These are phyloP conservation scores for Gerris lacustris DNA, from an alignment of 2,888 invertebrate genomes.

Conservation along the genomic window DNA sequence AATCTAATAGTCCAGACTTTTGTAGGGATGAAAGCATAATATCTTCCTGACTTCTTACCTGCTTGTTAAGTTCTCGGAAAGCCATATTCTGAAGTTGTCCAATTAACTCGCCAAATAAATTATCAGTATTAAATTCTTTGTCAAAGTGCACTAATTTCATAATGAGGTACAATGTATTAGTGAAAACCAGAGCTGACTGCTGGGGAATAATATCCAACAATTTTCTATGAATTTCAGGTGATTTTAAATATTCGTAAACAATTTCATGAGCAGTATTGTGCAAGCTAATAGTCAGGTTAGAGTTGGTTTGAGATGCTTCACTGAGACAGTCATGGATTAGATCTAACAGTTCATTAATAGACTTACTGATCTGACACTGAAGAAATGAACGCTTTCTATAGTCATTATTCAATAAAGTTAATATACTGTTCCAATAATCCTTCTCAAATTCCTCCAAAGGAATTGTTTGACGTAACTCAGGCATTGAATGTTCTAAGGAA, in stretches of 20 bases:
- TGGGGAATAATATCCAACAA: conserved; percentile 74
- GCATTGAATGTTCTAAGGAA: neutral
- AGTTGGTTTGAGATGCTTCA: neutral
- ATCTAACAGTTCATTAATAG: neutral
- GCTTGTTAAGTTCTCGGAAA: neutral
- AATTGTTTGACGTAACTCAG: neutral
- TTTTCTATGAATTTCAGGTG: conserved; percentile 63
- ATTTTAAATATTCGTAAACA: conserved; percentile 5
- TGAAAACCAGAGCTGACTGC: conserved; percentile 45
- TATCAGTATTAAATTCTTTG: neutral
- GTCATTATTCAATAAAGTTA: neutral
- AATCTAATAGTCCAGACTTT: conserved; percentile 35
- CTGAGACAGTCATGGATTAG: neutral
- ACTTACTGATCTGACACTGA: neutral
- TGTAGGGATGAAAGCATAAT: neutral
- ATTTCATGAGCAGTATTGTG: neutral
- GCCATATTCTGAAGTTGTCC: neutral
- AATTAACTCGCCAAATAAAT: neutral
- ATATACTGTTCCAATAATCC: neutral
- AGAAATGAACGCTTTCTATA: neutral
- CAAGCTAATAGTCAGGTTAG: neutral
- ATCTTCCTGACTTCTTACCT: neutral
- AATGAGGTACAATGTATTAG: neutral
- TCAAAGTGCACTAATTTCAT: neutral
- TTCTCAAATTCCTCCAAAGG: neutral